These are phyloP conservation scores for Dryobota labecula DNA, from an alignment of 2,888 invertebrate species.

Conservation along the genomic window DNA sequence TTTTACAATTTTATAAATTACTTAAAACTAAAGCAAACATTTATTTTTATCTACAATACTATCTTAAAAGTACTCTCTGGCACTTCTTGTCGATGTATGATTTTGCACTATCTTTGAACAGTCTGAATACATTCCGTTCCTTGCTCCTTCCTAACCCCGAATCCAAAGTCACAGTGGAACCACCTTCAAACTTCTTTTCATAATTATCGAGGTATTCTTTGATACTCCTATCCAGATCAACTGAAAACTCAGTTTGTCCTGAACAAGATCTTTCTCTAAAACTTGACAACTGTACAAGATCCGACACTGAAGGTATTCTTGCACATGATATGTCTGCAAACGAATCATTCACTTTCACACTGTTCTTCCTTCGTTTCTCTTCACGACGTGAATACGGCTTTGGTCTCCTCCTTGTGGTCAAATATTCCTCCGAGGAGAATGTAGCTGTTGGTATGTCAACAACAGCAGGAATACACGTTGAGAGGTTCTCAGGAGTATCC, in stretches of 20 bases:
- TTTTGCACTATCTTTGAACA: constrained; percentile 61
- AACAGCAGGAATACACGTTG: constrained; percentile 71
- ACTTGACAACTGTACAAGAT: constrained; percentile 50
- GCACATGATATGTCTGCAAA: constrained; percentile 75
- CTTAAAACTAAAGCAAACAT: constrained; percentile 1
- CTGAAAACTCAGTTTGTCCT: constrained; percentile 46
- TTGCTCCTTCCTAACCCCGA: constrained; percentile 51
- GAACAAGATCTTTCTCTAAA: constrained; percentile 40
- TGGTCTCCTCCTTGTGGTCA: constrained; percentile 67
- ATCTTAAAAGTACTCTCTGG: constrained; percentile 32
- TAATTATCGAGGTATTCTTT: constrained; percentile 46
- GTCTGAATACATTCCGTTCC: constrained; percentile 54
- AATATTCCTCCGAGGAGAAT: constrained; percentile 79
- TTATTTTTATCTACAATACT: background rate
- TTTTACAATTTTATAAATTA: constrained; percentile 4
- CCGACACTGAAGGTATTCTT: constrained; percentile 65
- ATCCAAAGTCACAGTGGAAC: constrained; percentile 50
- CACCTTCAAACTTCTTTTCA: constrained; percentile 25
- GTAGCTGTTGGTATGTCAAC: constrained; percentile 74
- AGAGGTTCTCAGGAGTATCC: constrained; percentile 67
- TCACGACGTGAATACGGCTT: constrained; percentile 69
- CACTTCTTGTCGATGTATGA: constrained; percentile 61
- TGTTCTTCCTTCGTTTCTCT: constrained; percentile 48
- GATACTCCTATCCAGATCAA: constrained; percentile 38
- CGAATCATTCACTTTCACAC: constrained; percentile 69